Evolutionary conservation across 2,888 invertebrate species (phyloP), one percentile per base, ranked within the genome.

Genomic region (Adineta ricciae): DNA sequence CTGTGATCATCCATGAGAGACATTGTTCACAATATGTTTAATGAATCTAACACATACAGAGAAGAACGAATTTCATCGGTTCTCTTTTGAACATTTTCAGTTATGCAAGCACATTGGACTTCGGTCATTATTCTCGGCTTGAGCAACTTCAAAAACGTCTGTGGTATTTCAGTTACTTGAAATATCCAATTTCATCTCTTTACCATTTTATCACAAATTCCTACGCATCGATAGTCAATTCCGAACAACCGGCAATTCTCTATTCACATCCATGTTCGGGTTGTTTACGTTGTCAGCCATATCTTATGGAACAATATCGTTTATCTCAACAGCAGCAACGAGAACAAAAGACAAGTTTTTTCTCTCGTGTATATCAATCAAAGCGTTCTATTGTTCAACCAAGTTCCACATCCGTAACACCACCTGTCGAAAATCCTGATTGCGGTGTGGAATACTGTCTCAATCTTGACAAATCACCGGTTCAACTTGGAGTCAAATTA

Each of bases 121-220:
- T 78, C 0, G 78, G 78, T 41, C 41, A 78, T 78, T 78, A 78
- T n/a, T 7, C 78, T 24, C 78, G 41, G 24, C 38, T 78, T 24
- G 41, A 78, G n/a, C 78, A 78, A 78, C n/a, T 78, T n/a, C 41
- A 41, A 41, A 38, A 78, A 41, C 78, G 78, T 78, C 16, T 78
- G 41, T 78, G 78, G 78, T 78, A 78, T 78, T 78, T 78, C 19
- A 78, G 41, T 78, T 41, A 41, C 41, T 78, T 78, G n/a, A 78
- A 78, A 41, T 78, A 78, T 41, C 78, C 78, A 14, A 41, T 78
- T 41, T 78, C 78, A 24, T 78, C 78, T 3, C 24, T 41, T 11
- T 78, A 78, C n/a, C 41, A 19, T 78, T 78, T 2, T 11, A 9
- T 78, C 11, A 41, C 41, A 41, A 24, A n/a, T 78, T 78, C 78